Percentiles rank a stretch among this genome's conserved stretches.
phyloP scores from a whole-genome alignment of 2,113 vertebrate species.

The Desmodus rotundus region DNA sequence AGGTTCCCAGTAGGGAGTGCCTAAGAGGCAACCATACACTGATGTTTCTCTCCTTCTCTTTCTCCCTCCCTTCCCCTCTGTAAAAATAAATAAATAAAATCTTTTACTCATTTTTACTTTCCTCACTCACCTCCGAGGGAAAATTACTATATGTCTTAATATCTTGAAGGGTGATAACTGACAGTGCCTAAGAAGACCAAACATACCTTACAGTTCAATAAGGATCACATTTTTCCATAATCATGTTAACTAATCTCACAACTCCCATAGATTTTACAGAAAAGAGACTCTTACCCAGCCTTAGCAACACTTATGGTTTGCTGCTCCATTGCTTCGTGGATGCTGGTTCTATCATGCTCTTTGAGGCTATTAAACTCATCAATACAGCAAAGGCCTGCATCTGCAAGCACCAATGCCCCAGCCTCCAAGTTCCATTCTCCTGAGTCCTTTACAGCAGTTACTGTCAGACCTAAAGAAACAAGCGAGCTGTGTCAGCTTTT shows the following conservation, averaged over 20 bases:
- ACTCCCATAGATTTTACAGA: background rate
- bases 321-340: conserved; percentile 98
- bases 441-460: conserved; percentile 87
- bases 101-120: conserved; percentile 6
- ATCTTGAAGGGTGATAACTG: background rate
- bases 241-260: background rate
- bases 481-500: conserved; percentile 29
- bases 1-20: no score
- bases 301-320: conserved; percentile 98
- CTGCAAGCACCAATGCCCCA: conserved; percentile 93
- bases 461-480: conserved; percentile 82
- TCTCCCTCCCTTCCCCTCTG: no score
- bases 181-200: background rate
- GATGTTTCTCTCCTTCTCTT: no score
- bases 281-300: conserved; percentile 86
- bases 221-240: background rate
- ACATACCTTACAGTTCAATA: background rate
- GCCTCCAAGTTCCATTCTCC: conserved; percentile 89
- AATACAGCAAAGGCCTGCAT: conserved; percentile 97
- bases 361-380: conserved; percentile 99
- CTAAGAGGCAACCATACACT: no score
- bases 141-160: background rate
- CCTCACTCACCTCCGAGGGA: background rate
- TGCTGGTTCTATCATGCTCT: conserved; percentile 96
- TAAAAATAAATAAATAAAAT: no score